Percentiles rank a stretch among this genome's conserved stretches.
These are phyloP conservation scores for Bemisia tabaci DNA, from an alignment of 1,140 invertebrate genomes.

Conservation along the genomic window DNA sequence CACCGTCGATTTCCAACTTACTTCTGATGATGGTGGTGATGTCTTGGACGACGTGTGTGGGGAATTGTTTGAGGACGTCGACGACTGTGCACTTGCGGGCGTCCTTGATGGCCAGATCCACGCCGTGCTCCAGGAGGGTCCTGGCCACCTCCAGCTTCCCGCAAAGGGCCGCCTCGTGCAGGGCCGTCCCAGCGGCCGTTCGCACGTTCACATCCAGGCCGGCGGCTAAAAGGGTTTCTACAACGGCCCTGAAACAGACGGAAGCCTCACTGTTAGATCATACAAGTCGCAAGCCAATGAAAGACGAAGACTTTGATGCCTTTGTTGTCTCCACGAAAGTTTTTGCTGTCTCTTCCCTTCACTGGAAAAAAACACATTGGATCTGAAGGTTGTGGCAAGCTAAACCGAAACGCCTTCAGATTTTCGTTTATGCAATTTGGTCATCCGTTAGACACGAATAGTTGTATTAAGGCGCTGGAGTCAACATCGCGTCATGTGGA, in stretches of 20 bases:
- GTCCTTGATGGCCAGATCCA: conserved; percentile 66
- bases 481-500: no score
- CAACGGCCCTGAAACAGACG: conserved; percentile 53
- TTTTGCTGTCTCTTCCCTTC: no score
- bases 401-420: no score
- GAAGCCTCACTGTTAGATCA: background rate
- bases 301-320: no score
- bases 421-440: no score
- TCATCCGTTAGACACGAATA: no score
- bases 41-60: conserved; percentile 71
- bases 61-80: conserved; percentile 73
- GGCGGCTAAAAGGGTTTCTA: conserved; percentile 62
- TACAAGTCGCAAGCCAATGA: conserved; percentile 1
- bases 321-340: no score
- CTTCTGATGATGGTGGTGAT: conserved; percentile 73
- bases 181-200: conserved; percentile 74
- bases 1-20: no score
- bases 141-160: conserved; percentile 84
- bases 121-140: conserved; percentile 64
- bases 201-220: conserved; percentile 81
- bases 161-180: conserved; percentile 89
- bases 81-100: conserved; percentile 68
- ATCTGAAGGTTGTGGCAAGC: no score
- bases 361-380: no score
- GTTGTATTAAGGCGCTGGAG: no score